phyloP scores from a whole-genome alignment of 2,888 invertebrate species.

The Volucella inanis region DNA sequence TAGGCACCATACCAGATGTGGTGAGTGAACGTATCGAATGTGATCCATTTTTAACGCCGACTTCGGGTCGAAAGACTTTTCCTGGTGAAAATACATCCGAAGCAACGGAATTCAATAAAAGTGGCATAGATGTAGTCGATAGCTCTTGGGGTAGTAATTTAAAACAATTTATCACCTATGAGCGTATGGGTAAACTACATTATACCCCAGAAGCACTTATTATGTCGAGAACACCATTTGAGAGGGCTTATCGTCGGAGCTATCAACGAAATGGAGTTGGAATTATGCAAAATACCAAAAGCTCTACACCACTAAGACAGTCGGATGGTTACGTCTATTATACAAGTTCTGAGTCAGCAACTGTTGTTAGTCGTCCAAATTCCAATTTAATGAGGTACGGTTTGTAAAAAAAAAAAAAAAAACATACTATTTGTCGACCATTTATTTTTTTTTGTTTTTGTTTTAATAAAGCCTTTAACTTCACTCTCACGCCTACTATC shows the following conservation, averaged over 20 bases:
- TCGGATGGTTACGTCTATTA: constrained; percentile 78
- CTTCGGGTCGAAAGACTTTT: constrained; percentile 79
- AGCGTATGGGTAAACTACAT: constrained; percentile 76
- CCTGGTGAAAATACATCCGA: constrained; percentile 40
- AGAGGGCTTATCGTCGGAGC: constrained; percentile 82
- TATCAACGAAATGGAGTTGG: constrained; percentile 61
- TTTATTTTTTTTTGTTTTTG: constrained; percentile 12
- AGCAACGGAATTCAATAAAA: constrained; percentile 6
- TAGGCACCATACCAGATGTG: constrained; percentile 83
- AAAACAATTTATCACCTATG: constrained; percentile 77
- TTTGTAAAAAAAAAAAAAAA: constrained; percentile 54
- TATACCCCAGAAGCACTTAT: constrained; percentile 77
- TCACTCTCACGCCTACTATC: constrained; percentile 56
- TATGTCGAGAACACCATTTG: constrained; percentile 82
- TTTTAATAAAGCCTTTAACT: constrained; percentile 37
- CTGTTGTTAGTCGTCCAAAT: constrained; percentile 61
- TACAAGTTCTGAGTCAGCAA: constrained; percentile 55
- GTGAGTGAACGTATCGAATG: constrained; percentile 81
- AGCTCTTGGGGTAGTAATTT: constrained; percentile 76
- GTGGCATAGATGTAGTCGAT: constrained; percentile 66
- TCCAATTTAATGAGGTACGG: constrained; percentile 76
- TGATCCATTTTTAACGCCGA: constrained; percentile 82
- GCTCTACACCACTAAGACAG: constrained; percentile 80
- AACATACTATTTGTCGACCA: constrained; percentile 35
- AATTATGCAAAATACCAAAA: constrained; percentile 77